Percentiles rank a stretch among this genome's conserved stretches.
Evolutionary conservation across 2,888 invertebrate genomes (phyloP).

Genomic region (Aporophyla lueneburgensis): DNA sequence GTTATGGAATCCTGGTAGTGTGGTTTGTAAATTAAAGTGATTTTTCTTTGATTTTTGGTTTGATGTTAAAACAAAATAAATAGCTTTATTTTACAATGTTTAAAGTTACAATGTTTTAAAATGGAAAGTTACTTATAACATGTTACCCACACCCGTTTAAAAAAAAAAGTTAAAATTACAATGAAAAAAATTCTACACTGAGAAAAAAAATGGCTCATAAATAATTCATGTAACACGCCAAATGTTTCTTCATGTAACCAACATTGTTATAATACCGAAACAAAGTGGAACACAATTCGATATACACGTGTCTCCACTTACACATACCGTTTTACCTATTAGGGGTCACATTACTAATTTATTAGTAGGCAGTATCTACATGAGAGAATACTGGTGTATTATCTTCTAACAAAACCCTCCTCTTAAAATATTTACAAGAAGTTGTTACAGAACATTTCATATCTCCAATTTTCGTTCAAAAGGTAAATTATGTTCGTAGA

Average conservation of each 20-base stretch:
- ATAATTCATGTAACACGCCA: constrained; percentile 1
- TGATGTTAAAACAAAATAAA: not conserved
- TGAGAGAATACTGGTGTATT: not conserved
- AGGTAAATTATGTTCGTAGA: constrained; percentile 15
- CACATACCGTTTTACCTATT: not conserved
- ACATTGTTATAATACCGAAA: not conserved
- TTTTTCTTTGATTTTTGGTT: not conserved
- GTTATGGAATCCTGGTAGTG: constrained; percentile 47
- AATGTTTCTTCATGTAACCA: too few relatives aligned
- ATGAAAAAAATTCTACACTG: not conserved
- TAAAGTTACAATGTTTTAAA: not conserved
- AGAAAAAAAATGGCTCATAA: not conserved
- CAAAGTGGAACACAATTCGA: constrained; percentile 18
- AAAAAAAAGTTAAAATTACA: not conserved
- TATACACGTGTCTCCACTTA: constrained; percentile 8
- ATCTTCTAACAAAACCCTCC: constrained; percentile 3
- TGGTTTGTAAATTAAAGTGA: constrained; percentile 20
- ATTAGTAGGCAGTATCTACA: not conserved
- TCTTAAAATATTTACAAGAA: constrained; percentile 7
- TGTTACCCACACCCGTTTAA: too few relatives aligned
- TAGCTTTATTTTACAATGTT: not conserved
- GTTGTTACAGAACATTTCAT: constrained; percentile 2
- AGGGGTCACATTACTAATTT: constrained; percentile 21
- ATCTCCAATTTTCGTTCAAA: not conserved
- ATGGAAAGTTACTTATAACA: not conserved